Evolutionary conservation across 2,797 vertebrate genomes (phyloP).

Genomic region (Diglossa cyanea): DNA sequence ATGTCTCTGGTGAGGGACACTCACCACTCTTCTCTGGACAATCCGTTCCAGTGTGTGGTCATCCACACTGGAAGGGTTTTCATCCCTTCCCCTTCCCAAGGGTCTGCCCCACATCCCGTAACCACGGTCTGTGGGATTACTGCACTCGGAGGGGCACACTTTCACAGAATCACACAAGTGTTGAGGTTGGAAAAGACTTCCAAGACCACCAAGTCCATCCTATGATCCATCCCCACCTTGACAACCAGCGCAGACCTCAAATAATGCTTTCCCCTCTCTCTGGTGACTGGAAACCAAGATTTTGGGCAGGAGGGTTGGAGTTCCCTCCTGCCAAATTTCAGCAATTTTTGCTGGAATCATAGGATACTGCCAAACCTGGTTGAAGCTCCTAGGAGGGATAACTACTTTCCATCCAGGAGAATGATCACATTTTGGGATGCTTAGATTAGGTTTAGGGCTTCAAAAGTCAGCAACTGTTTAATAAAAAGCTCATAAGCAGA

Average conservation of each 20-base stretch:
- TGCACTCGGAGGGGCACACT: rapidly evolving
- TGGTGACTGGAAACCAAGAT: neutral
- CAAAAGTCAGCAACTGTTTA: conserved; percentile 23
- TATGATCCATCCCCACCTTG: rapidly evolving
- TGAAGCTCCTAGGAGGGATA: neutral
- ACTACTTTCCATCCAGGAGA: neutral
- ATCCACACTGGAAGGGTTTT: neutral
- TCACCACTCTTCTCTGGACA: too few relatives aligned
- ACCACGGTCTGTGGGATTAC: rapidly evolving
- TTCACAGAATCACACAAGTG: neutral
- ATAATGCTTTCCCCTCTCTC: rapidly evolving
- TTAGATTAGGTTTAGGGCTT: conserved; percentile 10
- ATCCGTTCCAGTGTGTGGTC: rapidly evolving
- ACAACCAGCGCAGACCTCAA: neutral
- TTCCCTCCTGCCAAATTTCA: neutral
- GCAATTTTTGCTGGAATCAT: neutral
- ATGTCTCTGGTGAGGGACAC: neutral
- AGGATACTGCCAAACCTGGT: neutral
- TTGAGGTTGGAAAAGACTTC: neutral
- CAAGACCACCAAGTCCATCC: neutral
- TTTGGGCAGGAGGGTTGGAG: neutral
- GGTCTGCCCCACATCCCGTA: rapidly evolving
- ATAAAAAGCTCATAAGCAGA: conserved; percentile 31
- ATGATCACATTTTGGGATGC: neutral
- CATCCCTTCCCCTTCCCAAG: too few relatives aligned